phyloP scores from a whole-genome alignment of 1,140 invertebrate genomes.

The Macrostomum lignano region DNA sequence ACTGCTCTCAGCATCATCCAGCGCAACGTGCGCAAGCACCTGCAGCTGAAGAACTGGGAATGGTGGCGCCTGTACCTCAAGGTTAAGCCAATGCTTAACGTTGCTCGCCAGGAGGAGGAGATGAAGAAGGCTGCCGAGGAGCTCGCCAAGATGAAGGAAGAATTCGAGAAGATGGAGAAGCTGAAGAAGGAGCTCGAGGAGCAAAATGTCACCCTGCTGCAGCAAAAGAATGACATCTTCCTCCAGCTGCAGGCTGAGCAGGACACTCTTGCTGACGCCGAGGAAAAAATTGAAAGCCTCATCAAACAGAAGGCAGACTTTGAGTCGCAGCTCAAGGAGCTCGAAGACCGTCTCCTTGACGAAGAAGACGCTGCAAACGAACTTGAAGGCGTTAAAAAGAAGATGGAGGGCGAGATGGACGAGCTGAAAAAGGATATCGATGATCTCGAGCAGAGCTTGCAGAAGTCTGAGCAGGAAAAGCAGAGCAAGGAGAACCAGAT shows the following conservation, averaged over 20 bases:
- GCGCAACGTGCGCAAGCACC: slow-evolving; percentile 89
- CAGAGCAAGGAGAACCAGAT: slow-evolving; percentile 95
- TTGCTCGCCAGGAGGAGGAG: slow-evolving; percentile 88
- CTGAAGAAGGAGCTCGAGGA: slow-evolving; percentile 78
- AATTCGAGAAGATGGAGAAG: slow-evolving; percentile 70
- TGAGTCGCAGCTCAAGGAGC: slow-evolving; percentile 77
- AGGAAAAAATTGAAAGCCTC: slow-evolving; percentile 68
- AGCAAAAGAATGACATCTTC: slow-evolving; percentile 68
- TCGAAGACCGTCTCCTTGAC: slow-evolving; percentile 68
- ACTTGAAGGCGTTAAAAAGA: slow-evolving; percentile 68
- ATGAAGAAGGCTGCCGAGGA: slow-evolving; percentile 87
- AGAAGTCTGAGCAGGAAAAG: slow-evolving; percentile 60
- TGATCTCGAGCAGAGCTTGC: slow-evolving; percentile 60
- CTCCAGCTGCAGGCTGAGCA: slow-evolving; percentile 45
- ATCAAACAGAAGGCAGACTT: slow-evolving; percentile 79
- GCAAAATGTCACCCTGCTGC: slow-evolving; percentile 49
- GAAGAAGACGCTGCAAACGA: slow-evolving; percentile 77
- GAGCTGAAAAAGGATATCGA: slow-evolving; percentile 85
- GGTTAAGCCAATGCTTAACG: slow-evolving; percentile 90
- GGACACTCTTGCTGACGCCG: slow-evolving; percentile 39
- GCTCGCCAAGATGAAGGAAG: slow-evolving; percentile 65
- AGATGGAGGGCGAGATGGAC: slow-evolving; percentile 64
- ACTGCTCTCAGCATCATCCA: slow-evolving; percentile 84
- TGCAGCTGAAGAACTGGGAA: slow-evolving; percentile 85
- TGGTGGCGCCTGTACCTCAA: slow-evolving; percentile 98